These are phyloP conservation scores for Ligdia adustata DNA, from an alignment of 2,888 invertebrate species.

Conservation along the genomic window DNA sequence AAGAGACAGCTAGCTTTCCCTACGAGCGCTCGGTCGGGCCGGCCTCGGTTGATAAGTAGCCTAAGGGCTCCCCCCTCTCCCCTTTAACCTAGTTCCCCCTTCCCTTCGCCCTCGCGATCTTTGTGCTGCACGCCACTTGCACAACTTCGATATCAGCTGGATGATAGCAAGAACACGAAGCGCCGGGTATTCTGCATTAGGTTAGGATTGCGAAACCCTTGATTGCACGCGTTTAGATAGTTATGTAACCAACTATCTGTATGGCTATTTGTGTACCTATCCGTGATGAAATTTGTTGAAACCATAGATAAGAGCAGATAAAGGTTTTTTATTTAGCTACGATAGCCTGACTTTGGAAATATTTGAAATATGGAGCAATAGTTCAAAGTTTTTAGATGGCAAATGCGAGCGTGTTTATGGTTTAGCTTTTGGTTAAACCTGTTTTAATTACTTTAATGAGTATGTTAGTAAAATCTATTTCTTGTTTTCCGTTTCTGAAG, in stretches of 20 bases:
- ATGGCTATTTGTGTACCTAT: slow-evolving; percentile 12
- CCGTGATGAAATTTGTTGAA: slow-evolving; percentile 8
- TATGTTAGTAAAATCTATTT: too few relatives aligned
- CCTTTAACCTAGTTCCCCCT: slow-evolving; percentile 63
- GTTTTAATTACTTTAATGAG: too few relatives aligned
- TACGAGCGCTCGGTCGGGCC: slow-evolving; percentile 49
- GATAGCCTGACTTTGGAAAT: too few relatives aligned
- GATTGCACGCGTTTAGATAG: slow-evolving; percentile 23
- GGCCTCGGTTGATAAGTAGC: slow-evolving; percentile 76
- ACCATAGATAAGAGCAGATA: background rate
- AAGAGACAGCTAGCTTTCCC: slow-evolving; percentile 75
- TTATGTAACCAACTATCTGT: slow-evolving; percentile 35
- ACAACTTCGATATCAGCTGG: slow-evolving; percentile 80
- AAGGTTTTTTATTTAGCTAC: too few relatives aligned
- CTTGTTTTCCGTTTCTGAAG: background rate
- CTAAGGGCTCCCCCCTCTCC: slow-evolving; percentile 74
- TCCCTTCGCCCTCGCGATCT: slow-evolving; percentile 75
- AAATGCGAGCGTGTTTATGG: too few relatives aligned
- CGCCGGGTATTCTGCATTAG: slow-evolving; percentile 52
- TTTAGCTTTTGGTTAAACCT: background rate
- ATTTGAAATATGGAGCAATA: too few relatives aligned
- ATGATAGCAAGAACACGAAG: slow-evolving; percentile 64
- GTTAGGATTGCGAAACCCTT: slow-evolving; percentile 48
- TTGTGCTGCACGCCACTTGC: slow-evolving; percentile 78
- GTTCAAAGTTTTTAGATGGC: too few relatives aligned